A percentile compares a stretch with the other conserved stretches of the same genome.
Evolutionary conservation across 2,113 vertebrate species (phyloP).

Genomic region (Tonatia bakeri): DNA sequence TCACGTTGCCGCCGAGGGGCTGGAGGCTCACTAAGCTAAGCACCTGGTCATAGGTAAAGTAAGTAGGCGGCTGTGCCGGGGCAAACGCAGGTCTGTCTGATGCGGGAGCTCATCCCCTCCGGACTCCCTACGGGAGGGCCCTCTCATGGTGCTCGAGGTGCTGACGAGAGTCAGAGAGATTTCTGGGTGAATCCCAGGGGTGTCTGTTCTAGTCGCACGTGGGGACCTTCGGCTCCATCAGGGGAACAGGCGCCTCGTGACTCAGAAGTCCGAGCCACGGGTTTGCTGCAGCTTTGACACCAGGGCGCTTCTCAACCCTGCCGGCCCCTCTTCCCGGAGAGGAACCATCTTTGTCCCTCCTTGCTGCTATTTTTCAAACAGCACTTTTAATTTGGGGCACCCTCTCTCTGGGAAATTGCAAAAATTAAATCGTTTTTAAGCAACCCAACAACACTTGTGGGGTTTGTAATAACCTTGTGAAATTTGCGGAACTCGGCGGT

Average conservation of each 20-base stretch:
- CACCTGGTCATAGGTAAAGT: fast-evolving
- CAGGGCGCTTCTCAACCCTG: background rate
- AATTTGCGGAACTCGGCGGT: slow-evolving; percentile 70
- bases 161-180: background rate
- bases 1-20: background rate
- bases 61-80: background rate
- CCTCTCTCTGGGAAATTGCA: slow-evolving; percentile 62
- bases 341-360: background rate
- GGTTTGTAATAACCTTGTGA: slow-evolving; percentile 72
- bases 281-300: background rate
- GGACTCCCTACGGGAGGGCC: fast-evolving
- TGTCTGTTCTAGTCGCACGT: background rate
- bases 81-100: background rate
- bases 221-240: fast-evolving
- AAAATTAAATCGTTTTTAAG: slow-evolving; percentile 79
- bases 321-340: background rate
- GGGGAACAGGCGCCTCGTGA: fast-evolving
- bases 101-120: background rate
- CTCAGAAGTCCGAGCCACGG: no score
- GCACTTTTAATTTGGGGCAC: slow-evolving; percentile 22
- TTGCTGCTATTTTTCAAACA: background rate
- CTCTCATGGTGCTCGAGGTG: background rate
- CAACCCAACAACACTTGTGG: slow-evolving; percentile 67
- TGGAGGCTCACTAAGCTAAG: background rate
- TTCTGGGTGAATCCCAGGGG: background rate